phyloP scores from a whole-genome alignment of 1,140 invertebrate genomes.

The Andrena cerasifolii region DNA sequence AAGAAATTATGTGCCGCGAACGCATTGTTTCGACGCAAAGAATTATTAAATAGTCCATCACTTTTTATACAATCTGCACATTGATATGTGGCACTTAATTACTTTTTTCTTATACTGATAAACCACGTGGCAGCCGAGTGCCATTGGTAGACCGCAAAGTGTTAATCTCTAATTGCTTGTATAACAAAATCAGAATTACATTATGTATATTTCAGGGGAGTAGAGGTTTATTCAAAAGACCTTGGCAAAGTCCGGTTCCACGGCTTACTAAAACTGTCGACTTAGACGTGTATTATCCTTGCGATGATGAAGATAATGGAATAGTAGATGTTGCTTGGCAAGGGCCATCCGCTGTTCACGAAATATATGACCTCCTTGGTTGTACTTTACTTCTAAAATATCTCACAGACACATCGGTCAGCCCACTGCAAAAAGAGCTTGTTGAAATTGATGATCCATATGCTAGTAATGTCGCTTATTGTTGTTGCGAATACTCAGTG shows the following conservation, averaged over 20 bases:
- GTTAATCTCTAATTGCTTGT: not conserved
- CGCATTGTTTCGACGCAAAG: too few relatives aligned
- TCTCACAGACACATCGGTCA: conserved; percentile 91
- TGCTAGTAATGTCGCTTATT: conserved; percentile 89
- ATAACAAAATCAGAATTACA: conserved; percentile 12
- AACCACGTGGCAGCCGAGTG: too few relatives aligned
- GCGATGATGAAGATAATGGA: conserved; percentile 93
- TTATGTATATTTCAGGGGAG: conserved; percentile 79
- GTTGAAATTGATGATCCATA: conserved; percentile 92
- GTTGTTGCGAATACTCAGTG: conserved; percentile 88
- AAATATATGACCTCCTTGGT: conserved; percentile 84
- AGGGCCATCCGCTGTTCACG: conserved; percentile 87
- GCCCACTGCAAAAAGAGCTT: conserved; percentile 92
- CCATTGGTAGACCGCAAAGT: too few relatives aligned
- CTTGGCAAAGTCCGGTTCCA: conserved; percentile 89
- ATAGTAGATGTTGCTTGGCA: conserved; percentile 91
- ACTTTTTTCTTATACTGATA: too few relatives aligned
- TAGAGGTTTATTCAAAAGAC: conserved; percentile 85
- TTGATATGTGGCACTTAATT: too few relatives aligned
- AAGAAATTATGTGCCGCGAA: too few relatives aligned
- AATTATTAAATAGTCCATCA: too few relatives aligned
- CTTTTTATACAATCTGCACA: too few relatives aligned
- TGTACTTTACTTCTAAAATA: conserved; percentile 91
- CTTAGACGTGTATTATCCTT: conserved; percentile 87
- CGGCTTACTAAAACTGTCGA: conserved; percentile 83